Evolutionary conservation across 2,113 vertebrate genomes (phyloP).

Genomic region (Alligator mississippiensis): DNA sequence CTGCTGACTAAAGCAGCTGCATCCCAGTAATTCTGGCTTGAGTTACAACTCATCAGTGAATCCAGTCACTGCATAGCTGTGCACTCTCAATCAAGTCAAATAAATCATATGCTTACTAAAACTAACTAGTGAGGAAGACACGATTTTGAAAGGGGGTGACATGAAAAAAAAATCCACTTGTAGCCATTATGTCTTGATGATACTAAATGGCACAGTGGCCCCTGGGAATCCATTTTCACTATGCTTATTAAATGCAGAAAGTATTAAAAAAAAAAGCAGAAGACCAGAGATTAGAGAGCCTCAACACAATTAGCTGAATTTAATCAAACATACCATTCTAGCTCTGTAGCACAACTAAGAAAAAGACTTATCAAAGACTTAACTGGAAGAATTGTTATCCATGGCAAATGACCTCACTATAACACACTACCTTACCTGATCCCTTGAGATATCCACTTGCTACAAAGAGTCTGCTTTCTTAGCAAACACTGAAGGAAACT

Average conservation of each 20-base stretch:
- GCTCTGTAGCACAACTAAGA: background rate
- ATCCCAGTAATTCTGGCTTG: no score
- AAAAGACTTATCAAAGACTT: background rate
- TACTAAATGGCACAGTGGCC: slow-evolving; percentile 17
- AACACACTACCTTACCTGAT: background rate
- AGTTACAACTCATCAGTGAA: background rate
- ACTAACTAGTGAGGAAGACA: slow-evolving; percentile 30
- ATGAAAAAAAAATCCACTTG: slow-evolving; percentile 19
- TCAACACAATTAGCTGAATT: background rate
- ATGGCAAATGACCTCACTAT: background rate
- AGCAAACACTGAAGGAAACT: background rate
- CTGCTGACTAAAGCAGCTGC: no score
- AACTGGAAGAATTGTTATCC: background rate
- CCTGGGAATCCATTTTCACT: background rate
- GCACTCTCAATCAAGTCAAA: slow-evolving; percentile 19
- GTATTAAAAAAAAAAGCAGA: background rate
- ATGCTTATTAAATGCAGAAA: background rate
- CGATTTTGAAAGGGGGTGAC: slow-evolving; percentile 35
- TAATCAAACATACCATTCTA: no score
- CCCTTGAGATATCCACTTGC: background rate
- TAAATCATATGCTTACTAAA: slow-evolving; percentile 38
- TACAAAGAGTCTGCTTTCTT: background rate
- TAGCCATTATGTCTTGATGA: background rate
- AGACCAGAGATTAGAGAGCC: background rate
- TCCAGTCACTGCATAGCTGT: fast-evolving